phyloP scores from a whole-genome alignment of 2,888 invertebrate genomes.

The Drosophila anomalipes region DNA sequence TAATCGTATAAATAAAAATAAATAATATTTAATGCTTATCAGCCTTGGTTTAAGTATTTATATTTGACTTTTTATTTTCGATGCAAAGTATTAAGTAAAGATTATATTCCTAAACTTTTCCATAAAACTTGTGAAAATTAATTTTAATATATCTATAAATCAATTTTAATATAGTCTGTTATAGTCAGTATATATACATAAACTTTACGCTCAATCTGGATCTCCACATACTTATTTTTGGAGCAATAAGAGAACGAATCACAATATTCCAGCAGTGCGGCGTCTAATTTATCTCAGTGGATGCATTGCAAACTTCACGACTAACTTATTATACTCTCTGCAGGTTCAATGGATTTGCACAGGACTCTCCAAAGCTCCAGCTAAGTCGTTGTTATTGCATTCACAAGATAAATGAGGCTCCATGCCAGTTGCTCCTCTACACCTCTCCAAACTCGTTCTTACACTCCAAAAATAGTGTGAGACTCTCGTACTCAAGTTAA shows the following conservation, averaged over 20 bases:
- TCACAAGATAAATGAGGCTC: conserved; percentile 79
- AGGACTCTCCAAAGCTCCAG: conserved; percentile 66
- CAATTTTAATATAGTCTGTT: background rate
- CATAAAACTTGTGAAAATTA: background rate
- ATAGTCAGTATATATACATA: too few relatives aligned
- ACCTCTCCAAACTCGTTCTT: conserved; percentile 3
- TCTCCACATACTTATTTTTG: conserved; percentile 3
- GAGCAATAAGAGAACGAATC: conserved; percentile 8
- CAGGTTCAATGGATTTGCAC: conserved; percentile 75
- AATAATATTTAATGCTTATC: background rate
- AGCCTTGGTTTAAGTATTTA: background rate
- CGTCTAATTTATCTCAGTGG: conserved; percentile 56
- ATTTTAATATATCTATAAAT: background rate
- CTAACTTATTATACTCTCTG: conserved; percentile 69
- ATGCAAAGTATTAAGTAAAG: background rate
- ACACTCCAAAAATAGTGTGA: background rate
- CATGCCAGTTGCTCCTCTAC: conserved; percentile 42
- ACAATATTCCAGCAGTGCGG: conserved; percentile 24
- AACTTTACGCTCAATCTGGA: background rate
- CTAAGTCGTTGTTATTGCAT: conserved; percentile 82
- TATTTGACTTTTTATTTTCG: background rate
- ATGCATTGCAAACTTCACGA: conserved; percentile 61
- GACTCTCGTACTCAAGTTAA: background rate
- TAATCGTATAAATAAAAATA: background rate
- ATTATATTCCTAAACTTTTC: background rate